These are phyloP conservation scores for Pectinophora gossypiella DNA, from an alignment of 1,140 invertebrate genomes.

Conservation along the genomic window DNA sequence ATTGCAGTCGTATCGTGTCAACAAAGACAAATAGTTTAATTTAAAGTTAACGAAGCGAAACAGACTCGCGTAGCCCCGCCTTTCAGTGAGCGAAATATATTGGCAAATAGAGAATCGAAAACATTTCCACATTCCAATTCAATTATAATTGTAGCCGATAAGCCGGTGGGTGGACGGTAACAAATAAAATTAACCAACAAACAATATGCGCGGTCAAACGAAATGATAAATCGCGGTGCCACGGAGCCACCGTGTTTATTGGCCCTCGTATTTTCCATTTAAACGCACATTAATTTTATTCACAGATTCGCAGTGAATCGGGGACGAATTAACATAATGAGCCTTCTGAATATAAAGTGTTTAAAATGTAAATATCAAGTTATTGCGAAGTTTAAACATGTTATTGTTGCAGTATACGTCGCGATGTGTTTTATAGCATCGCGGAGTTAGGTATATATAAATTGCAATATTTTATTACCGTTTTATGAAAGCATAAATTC, in stretches of 20 bases:
- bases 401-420: neutral
- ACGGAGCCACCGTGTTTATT: conserved; percentile 53
- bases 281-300: conserved; percentile 71
- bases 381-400: conserved; percentile 15
- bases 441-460: neutral
- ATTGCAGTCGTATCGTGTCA: too few species aligned
- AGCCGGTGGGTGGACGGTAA: conserved; percentile 42
- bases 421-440: neutral
- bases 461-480: neutral
- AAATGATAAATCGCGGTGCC: conserved; percentile 63
- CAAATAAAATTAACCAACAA: conserved; percentile 71
- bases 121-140: conserved; percentile 54
- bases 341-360: conserved; percentile 8
- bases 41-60: neutral
- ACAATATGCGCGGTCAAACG: conserved; percentile 57
- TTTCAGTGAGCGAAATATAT: neutral
- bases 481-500: neutral
- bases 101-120: conserved; percentile 45
- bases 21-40: too few species aligned
- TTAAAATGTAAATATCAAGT: conserved; percentile 17
- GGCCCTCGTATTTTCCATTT: conserved; percentile 67
- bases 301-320: conserved; percentile 67
- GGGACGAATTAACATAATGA: conserved; percentile 67
- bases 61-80: neutral
- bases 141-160: conserved; percentile 63